phyloP scores from a whole-genome alignment of 2,797 vertebrate species.

The Melanotaenia pygmaea region DNA sequence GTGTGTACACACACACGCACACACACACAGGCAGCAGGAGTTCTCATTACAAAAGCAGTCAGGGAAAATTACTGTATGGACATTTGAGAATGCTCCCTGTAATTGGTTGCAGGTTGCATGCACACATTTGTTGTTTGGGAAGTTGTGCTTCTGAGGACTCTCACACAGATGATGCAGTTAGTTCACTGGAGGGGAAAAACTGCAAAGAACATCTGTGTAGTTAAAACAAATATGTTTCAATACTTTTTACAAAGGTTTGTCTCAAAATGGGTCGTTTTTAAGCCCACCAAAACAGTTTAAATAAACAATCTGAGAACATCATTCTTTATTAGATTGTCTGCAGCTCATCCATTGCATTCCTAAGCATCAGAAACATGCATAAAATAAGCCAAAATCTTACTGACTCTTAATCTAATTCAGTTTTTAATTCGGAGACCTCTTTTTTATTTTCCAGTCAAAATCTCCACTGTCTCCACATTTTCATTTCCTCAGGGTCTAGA shows the following conservation, averaged over 20 bases:
- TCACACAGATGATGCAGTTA: background rate
- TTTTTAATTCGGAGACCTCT: background rate
- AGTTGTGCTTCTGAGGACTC: slow-evolving; percentile 5
- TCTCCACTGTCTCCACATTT: background rate
- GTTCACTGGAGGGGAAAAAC: background rate
- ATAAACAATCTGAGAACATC: slow-evolving; percentile 7
- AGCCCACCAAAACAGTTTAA: background rate
- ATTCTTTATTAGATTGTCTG: background rate
- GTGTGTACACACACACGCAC: slow-evolving; percentile 7
- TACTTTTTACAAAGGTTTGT: background rate
- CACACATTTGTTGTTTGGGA: slow-evolving; percentile 3
- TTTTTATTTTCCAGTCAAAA: background rate
- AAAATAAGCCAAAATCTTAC: background rate
- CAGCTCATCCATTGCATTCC: background rate
- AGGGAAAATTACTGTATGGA: slow-evolving; percentile 38
- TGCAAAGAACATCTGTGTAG: background rate
- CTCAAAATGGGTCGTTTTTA: background rate
- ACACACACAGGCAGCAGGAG: slow-evolving; percentile 14
- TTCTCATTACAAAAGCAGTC: slow-evolving; percentile 36
- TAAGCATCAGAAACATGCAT: no score
- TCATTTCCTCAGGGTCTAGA: background rate
- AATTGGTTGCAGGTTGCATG: slow-evolving; percentile 37
- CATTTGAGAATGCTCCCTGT: slow-evolving; percentile 42
- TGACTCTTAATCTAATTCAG: background rate
- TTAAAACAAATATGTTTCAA: slow-evolving; percentile 1